Percentiles rank a stretch among this genome's conserved stretches.
Conservation (phyloP, 2,888 invertebrate genomes). For the Trichogramma evanescens region DNA sequence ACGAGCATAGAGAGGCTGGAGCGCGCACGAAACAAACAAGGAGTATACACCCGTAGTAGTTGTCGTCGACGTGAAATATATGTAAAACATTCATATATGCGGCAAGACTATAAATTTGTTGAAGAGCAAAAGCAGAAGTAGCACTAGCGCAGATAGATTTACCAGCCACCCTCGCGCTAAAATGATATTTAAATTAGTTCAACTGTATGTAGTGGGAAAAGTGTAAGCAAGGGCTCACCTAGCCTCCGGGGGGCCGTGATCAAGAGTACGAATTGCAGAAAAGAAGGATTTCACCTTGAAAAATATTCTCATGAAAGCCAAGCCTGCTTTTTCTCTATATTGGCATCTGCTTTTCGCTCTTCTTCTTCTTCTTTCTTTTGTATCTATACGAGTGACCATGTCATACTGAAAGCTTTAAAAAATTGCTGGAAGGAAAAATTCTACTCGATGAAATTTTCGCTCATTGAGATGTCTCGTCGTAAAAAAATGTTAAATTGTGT, state of each 20-base stretch:
- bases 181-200: slow-evolving; percentile 48
- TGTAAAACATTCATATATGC: slow-evolving; percentile 44
- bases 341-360: background rate
- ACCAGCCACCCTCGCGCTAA: slow-evolving; percentile 42
- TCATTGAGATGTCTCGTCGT: no score
- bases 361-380: background rate
- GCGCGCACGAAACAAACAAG: slow-evolving; percentile 18
- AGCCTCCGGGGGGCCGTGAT: background rate
- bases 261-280: background rate
- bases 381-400: no score
- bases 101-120: slow-evolving; percentile 43
- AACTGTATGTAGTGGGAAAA: slow-evolving; percentile 34
- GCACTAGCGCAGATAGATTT: slow-evolving; percentile 42
- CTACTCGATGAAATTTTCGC: no score
- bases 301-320: slow-evolving; percentile 31
- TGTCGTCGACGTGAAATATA: slow-evolving; percentile 20
- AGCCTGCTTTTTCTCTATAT: slow-evolving; percentile 7
- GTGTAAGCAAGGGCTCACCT: slow-evolving; percentile 18
- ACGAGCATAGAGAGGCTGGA: slow-evolving; percentile 5
- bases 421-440: no score
- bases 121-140: background rate
- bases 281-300: slow-evolving; percentile 17
- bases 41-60: background rate
- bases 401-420: no score
- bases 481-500: no score